Percentiles rank a stretch among this genome's conserved stretches.
These are phyloP conservation scores for Cacoxenus indagator DNA, from an alignment of 2,888 invertebrate genomes.

Conservation along the genomic window DNA sequence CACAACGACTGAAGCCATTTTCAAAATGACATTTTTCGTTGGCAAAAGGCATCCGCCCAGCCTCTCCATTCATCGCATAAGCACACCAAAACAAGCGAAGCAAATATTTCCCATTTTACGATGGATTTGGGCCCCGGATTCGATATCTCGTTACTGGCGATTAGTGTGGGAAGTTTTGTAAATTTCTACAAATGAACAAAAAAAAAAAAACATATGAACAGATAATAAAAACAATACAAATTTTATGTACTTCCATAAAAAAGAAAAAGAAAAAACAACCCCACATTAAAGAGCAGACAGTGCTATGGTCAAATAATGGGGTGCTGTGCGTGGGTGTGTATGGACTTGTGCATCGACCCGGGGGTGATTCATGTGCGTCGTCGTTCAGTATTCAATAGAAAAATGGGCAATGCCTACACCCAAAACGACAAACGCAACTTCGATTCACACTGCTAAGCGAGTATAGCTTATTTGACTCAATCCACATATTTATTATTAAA, in stretches of 20 bases:
- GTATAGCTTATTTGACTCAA: too few species aligned
- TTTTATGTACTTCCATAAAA: slow-evolving; percentile 53
- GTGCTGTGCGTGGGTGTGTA: background rate
- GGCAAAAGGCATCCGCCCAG: slow-evolving; percentile 46
- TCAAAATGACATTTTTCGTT: slow-evolving; percentile 61
- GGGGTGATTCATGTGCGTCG: too few species aligned
- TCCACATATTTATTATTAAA: too few species aligned
- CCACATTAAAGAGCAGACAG: too few species aligned
- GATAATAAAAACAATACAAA: slow-evolving; percentile 61
- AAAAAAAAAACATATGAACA: slow-evolving; percentile 47
- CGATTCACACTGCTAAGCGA: too few species aligned
- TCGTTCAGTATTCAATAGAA: too few species aligned
- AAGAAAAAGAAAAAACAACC: background rate
- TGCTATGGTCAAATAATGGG: background rate
- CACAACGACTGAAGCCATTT: slow-evolving; percentile 53
- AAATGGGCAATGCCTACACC: too few species aligned
- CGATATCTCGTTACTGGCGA: background rate
- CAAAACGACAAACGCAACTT: too few species aligned
- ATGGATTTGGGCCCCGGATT: background rate
- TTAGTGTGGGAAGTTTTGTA: background rate
- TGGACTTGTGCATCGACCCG: too few species aligned
- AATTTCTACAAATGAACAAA: background rate
- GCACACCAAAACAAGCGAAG: background rate
- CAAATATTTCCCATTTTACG: slow-evolving; percentile 45
- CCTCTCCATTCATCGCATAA: background rate